Base-by-base conservation (phyloP, 2,113 vertebrate genomes). In the Etia nguti region DNA sequence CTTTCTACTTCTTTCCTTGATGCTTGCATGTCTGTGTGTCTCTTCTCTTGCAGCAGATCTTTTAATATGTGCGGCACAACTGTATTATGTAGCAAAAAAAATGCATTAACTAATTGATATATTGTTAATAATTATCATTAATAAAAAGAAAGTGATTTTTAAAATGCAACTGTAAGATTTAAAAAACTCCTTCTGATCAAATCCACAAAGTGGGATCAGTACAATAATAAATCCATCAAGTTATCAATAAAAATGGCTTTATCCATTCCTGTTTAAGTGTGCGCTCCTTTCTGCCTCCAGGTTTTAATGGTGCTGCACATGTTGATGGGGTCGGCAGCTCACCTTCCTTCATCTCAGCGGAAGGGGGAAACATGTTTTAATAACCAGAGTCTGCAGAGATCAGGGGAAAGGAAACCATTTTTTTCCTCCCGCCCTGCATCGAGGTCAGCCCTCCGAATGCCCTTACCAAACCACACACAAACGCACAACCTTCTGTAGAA, bases 361-460 rank as follows among this genome's bases (percentile, higher is more conserved):
- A 95, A 94, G 92, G 93, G 83, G 41, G 81, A 80, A 95, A 92
- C 93, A 90, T 92, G 92, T 94, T 95, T 93, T 93, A 95, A 94
- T 95, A 94, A 93, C 82, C 87, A 91, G 85, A 84, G 90, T 94
- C 90, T 94, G 92, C 82, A 81, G 85, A 93, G 91, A 93, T 93
- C 93, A 94, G 91, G 91, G 79, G 41, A 90, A 83, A 91, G 93
- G 93, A 93, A 94, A 92, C 90, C 91, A 24, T 48, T 91, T 89
- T 89, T 83, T 80, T 68, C 77, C 86, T 73, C 68, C 56, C 4
- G 10, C 56, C 41, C 86, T 43, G 54, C 80, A 54, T 86, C 13
- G 55, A 90, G 92, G 92, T 95, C 92, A 89, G 84, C 26, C 86
- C 92, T 92, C 88, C 81, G 60, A 48, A 52, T 86, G 77, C 79